Evolutionary conservation across 2,888 invertebrate species (phyloP).

Genomic region (Mylabris sibirica): DNA sequence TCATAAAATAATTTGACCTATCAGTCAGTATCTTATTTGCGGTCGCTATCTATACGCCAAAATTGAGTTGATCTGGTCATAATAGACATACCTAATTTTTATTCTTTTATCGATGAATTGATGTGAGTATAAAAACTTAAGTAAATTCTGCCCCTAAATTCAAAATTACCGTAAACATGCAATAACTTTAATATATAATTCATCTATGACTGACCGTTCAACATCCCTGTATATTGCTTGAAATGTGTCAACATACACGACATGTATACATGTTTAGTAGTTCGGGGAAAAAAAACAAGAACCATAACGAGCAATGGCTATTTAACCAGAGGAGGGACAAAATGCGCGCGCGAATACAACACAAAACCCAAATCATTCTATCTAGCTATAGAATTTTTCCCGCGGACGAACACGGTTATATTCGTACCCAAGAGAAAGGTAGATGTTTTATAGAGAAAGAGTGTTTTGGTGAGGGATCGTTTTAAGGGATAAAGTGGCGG

Average conservation of each 20-base stretch:
- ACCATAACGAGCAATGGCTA: constrained; percentile 23
- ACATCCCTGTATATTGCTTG: background rate
- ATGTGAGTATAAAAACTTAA: background rate
- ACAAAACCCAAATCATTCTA: constrained; percentile 46
- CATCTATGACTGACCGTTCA: background rate
- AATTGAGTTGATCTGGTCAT: no score
- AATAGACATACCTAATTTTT: no score
- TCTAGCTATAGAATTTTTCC: constrained; percentile 52
- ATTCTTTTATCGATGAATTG: constrained; percentile 13
- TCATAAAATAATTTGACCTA: no score
- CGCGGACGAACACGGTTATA: constrained; percentile 49
- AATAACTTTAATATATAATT: constrained; percentile 8
- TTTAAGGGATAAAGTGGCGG: constrained; percentile 17
- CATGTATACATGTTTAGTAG: background rate
- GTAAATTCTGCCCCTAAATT: background rate
- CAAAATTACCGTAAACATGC: constrained; percentile 14
- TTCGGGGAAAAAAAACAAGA: background rate
- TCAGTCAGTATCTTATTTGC: no score
- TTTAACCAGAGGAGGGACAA: constrained; percentile 25
- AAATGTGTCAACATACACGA: constrained; percentile 3
- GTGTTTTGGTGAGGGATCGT: constrained; percentile 18
- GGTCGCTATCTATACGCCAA: no score
- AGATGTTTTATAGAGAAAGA: background rate
- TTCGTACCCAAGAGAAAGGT: constrained; percentile 43
- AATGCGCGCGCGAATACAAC: constrained; percentile 26